Conservation (phyloP, 1,140 invertebrate genomes). For the Amphibalanus amphitrite region DNA sequence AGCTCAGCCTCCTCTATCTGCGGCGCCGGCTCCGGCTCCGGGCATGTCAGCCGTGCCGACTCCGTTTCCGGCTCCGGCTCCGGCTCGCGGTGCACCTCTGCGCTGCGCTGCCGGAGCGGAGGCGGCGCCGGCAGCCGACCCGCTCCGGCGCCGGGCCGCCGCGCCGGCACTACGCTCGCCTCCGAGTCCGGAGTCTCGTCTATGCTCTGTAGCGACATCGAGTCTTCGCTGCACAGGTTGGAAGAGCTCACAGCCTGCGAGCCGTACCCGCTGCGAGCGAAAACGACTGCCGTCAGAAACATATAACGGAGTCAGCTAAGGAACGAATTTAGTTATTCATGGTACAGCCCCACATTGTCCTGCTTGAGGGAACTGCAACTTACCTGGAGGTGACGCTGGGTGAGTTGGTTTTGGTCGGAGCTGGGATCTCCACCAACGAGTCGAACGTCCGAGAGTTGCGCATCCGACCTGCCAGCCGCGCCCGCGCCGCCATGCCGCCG, state of each 20-base stretch:
- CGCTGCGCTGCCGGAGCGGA: no score
- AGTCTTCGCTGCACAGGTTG: slow-evolving; percentile 51
- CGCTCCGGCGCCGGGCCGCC: no score
- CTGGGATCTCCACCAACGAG: slow-evolving; percentile 45
- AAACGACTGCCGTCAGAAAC: background rate
- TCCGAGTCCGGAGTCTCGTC: slow-evolving; percentile 56
- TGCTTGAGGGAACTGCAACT: background rate
- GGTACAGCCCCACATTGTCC: no score
- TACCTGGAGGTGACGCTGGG: slow-evolving; percentile 52
- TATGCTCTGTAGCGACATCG: slow-evolving; percentile 64
- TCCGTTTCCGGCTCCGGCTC: no score
- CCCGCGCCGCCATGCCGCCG: no score
- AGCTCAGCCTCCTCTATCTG: no score
- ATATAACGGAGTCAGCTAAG: no score
- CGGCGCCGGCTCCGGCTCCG: no score
- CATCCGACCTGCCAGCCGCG: background rate
- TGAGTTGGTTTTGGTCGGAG: slow-evolving; percentile 39
- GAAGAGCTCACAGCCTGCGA: slow-evolving; percentile 33
- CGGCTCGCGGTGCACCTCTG: no score
- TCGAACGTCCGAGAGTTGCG: slow-evolving; percentile 40
- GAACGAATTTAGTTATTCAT: no score
- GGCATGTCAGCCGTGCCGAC: no score
- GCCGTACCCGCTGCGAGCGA: slow-evolving; percentile 15
- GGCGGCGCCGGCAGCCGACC: no score
- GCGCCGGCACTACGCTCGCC: background rate